These are phyloP conservation scores for Sipha flava DNA, from an alignment of 1,140 invertebrate genomes.

Conservation along the genomic window DNA sequence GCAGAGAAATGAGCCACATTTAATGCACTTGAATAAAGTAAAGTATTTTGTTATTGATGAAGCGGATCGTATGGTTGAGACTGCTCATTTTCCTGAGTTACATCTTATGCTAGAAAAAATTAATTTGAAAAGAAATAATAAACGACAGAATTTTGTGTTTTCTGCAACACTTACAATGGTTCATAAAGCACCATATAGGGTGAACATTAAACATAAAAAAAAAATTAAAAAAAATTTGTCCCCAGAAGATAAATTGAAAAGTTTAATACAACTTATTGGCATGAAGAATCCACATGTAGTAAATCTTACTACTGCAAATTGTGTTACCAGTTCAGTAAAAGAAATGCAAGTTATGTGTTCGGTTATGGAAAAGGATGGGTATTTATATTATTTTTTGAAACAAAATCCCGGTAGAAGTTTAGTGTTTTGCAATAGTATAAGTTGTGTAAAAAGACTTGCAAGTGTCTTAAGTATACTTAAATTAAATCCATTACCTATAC, in stretches of 20 bases:
- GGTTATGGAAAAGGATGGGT: slow-evolving; percentile 76
- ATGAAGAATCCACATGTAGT: slow-evolving; percentile 86
- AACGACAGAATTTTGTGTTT: slow-evolving; percentile 90
- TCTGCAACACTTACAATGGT: slow-evolving; percentile 93
- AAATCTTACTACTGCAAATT: slow-evolving; percentile 73
- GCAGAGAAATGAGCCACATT: slow-evolving; percentile 63
- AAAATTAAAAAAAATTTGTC: slow-evolving; percentile 8
- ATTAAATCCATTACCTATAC: slow-evolving; percentile 71
- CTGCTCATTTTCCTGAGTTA: slow-evolving; percentile 91
- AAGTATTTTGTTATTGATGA: slow-evolving; percentile 91
- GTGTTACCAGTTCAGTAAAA: slow-evolving; percentile 70
- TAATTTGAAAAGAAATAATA: slow-evolving; percentile 57
- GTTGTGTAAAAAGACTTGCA: slow-evolving; percentile 75
- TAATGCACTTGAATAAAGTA: slow-evolving; percentile 59
- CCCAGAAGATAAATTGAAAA: slow-evolving; percentile 45
- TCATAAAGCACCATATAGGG: slow-evolving; percentile 69
- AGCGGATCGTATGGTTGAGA: slow-evolving; percentile 96
- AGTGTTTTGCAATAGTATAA: slow-evolving; percentile 96
- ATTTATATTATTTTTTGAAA: slow-evolving; percentile 86
- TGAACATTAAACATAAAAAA: slow-evolving; percentile 51
- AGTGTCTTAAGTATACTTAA: slow-evolving; percentile 72
- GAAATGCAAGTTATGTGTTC: slow-evolving; percentile 54
- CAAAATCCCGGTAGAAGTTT: slow-evolving; percentile 79
- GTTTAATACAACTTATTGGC: slow-evolving; percentile 60
- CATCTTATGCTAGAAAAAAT: slow-evolving; percentile 70